These are phyloP conservation scores for Thaleichthys pacificus DNA, from an alignment of 2,797 vertebrate genomes.

Conservation along the genomic window DNA sequence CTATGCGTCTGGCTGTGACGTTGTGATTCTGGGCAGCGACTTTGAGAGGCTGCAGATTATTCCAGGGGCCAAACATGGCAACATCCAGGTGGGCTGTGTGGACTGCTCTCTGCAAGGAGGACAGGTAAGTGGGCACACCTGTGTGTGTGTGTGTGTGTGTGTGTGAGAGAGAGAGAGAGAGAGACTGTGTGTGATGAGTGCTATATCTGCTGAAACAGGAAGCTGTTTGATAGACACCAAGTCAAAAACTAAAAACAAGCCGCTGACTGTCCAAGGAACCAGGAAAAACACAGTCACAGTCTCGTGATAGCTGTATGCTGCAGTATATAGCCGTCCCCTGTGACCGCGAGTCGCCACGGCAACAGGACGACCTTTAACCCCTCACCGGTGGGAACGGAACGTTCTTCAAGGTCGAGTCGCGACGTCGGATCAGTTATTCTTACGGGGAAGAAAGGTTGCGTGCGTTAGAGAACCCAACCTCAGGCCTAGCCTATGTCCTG, in stretches of 20 bases:
- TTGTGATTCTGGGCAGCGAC: constrained; percentile 94
- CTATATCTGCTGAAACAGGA: neutral
- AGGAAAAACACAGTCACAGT: neutral
- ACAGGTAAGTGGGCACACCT: constrained; percentile 77
- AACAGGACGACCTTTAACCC: neutral
- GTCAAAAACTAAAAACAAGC: neutral
- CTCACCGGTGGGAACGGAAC: neutral
- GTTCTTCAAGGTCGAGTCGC: neutral
- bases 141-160: constrained; percentile 2
- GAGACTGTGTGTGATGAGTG: too few relatives aligned
- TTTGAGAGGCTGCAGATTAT: constrained; percentile 98
- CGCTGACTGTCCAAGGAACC: neutral
- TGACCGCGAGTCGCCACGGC: too few relatives aligned
- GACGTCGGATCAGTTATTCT: too few relatives aligned
- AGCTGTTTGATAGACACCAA: neutral
- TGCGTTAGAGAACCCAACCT: too few relatives aligned
- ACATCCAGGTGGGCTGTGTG: constrained; percentile 96
- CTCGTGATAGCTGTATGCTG: neutral
- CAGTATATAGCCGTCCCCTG: too few relatives aligned
- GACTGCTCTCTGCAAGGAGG: constrained; percentile 93
- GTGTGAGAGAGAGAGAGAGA: neutral
- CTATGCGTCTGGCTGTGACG: constrained; percentile 96
- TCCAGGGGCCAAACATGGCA: constrained; percentile 95
- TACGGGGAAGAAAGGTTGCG: too few relatives aligned
- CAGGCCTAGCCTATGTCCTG: too few relatives aligned